Conservation (phyloP, 2,888 invertebrate species). For the Mystacides longicornis region DNA sequence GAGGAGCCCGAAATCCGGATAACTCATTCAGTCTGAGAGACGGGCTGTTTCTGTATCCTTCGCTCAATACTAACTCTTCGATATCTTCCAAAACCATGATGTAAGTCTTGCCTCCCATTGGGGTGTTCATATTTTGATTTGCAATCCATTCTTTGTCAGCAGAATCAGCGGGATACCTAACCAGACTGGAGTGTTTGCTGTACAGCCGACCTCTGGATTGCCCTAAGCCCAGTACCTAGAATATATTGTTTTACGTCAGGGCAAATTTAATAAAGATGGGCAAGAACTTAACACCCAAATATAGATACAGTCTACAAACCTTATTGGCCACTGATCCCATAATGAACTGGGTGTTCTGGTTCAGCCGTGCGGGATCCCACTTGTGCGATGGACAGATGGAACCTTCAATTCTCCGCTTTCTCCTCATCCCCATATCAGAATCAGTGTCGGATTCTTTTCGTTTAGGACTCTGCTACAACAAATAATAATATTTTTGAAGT, state of each 20-base stretch:
- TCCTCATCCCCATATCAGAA: conserved; percentile 38
- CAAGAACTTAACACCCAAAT: background rate
- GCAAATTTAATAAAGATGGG: background rate
- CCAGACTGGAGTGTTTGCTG: conserved; percentile 67
- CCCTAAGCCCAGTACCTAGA: conserved; percentile 60
- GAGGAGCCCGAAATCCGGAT: conserved; percentile 67
- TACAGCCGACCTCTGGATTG: conserved; percentile 68
- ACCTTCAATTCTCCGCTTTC: conserved; percentile 32
- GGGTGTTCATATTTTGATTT: conserved; percentile 67
- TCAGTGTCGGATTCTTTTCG: conserved; percentile 62
- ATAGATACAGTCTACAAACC: conserved; percentile 30
- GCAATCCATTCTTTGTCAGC: conserved; percentile 78
- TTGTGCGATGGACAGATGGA: conserved; percentile 43
- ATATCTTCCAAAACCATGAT: conserved; percentile 71
- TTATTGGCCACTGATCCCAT: conserved; percentile 73
- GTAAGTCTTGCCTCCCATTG: conserved; percentile 72
- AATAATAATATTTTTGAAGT: too few species aligned
- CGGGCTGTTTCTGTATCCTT: conserved; percentile 62
- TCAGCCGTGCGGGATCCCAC: conserved; percentile 68
- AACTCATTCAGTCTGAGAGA: conserved; percentile 59
- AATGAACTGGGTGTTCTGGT: conserved; percentile 66
- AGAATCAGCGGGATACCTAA: conserved; percentile 71
- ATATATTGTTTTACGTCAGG: background rate
- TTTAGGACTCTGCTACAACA: conserved; percentile 53
- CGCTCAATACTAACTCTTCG: conserved; percentile 62